phyloP scores from a whole-genome alignment of 92 coral and sea anemone species.

The Zoanthus gigantus region DNA sequence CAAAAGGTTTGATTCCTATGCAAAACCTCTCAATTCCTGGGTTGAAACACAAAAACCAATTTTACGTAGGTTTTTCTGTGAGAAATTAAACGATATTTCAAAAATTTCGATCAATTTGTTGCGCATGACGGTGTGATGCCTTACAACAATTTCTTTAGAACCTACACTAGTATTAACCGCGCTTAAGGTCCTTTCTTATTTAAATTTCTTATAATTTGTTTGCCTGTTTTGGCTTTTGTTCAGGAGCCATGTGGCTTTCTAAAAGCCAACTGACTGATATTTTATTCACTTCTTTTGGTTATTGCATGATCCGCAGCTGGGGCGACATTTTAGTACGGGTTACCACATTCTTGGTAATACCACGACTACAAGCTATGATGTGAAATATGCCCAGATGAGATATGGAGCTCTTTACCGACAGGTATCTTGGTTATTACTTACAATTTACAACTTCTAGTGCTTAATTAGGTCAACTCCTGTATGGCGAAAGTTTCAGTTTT shows the following conservation, averaged over 20 bases:
- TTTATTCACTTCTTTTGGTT: neutral
- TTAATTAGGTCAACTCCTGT: too few relatives aligned
- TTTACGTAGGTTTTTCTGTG: neutral
- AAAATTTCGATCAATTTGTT: too few relatives aligned
- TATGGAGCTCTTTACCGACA: conserved; percentile 90
- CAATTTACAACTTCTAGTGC: too few relatives aligned
- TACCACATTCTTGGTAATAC: conserved; percentile 77
- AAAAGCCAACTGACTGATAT: neutral
- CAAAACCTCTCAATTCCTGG: neutral
- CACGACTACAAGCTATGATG: conserved; percentile 69
- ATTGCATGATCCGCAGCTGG: conserved; percentile 48
- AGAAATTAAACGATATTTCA: too few relatives aligned
- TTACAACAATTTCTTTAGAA: too few relatives aligned
- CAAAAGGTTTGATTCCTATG: neutral
- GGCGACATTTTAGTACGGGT: conserved; percentile 79
- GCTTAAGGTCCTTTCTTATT: neutral
- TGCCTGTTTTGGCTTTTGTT: neutral
- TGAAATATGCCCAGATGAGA: conserved; percentile 86
- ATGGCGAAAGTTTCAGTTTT: too few relatives aligned
- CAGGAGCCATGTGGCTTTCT: neutral
- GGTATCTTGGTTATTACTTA: conserved; percentile 30
- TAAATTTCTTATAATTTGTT: neutral
- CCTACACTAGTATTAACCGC: too few relatives aligned
- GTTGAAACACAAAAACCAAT: neutral
- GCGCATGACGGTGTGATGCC: too few relatives aligned